Percentiles rank a stretch among this genome's conserved stretches.
Conservation (phyloP, 2,888 invertebrate genomes). For the Campaea margaritaria region DNA sequence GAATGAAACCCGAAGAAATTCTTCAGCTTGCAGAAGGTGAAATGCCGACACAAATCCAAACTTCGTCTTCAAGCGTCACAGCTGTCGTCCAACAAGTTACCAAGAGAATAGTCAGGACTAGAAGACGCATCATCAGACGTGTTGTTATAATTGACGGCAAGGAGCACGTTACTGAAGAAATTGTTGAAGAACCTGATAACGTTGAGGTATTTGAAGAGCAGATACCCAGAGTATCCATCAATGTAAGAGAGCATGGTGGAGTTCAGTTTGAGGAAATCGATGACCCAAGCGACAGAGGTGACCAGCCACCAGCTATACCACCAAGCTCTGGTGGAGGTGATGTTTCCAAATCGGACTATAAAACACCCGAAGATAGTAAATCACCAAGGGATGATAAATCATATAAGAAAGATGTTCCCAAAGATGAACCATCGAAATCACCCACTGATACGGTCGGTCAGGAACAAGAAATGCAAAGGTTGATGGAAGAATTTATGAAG, state of each 20-base stretch:
- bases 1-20: conserved; percentile 81
- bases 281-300: conserved; percentile 55
- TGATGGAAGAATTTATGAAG: conserved; percentile 52
- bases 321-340: conserved; percentile 43
- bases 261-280: conserved; percentile 69
- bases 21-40: conserved; percentile 72
- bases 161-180: conserved; percentile 93
- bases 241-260: conserved; percentile 85
- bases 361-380: conserved; percentile 29
- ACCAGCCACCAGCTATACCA: conserved; percentile 49
- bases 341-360: conserved; percentile 40
- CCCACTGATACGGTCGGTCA: conserved; percentile 41
- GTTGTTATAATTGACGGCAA: conserved; percentile 93
- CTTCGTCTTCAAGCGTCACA: conserved; percentile 89
- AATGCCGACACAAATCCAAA: conserved; percentile 77
- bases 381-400: conserved; percentile 34
- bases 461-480: conserved; percentile 48
- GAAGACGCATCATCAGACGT: conserved; percentile 90
- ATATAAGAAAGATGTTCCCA: conserved; percentile 38
- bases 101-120: conserved; percentile 90
- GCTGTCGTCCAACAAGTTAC: conserved; percentile 94
- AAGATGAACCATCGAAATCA: conserved; percentile 34
- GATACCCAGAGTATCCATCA: conserved; percentile 89
- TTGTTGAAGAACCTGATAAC: conserved; percentile 93
- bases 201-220: conserved; percentile 89